A percentile compares a stretch with the other conserved stretches of the same genome.
Conservation (phyloP, 2,888 invertebrate species). For the Prosopocoilus inquinatus region DNA sequence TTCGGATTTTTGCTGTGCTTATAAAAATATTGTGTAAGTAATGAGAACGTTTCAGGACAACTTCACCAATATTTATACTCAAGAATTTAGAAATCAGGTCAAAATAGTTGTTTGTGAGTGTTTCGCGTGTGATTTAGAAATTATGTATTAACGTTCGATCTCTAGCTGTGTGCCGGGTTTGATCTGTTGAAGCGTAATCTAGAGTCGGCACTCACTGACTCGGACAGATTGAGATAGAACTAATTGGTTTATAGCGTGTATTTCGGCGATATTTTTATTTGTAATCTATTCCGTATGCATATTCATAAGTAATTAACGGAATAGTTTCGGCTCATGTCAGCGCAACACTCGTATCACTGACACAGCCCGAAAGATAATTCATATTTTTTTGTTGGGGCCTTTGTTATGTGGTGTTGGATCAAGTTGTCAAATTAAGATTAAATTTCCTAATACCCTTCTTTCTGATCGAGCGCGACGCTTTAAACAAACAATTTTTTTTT, state of each 20-base stretch:
- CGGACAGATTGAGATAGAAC: conserved; percentile 36
- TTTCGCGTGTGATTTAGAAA: no score
- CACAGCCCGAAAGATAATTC: conserved; percentile 22
- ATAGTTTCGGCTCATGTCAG: conserved; percentile 25
- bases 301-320: conserved; percentile 38
- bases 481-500: background rate
- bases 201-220: conserved; percentile 25
- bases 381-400: conserved; percentile 12
- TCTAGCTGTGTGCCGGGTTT: conserved; percentile 5
- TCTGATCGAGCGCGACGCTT: background rate
- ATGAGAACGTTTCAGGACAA: no score
- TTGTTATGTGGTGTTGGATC: conserved; percentile 21
- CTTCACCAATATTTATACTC: no score
- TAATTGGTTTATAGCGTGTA: conserved; percentile 39
- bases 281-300: conserved; percentile 34
- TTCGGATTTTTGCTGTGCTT: no score
- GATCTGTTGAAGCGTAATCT: conserved; percentile 15
- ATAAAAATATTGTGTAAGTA: no score
- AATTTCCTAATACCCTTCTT: conserved; percentile 1
- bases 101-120: no score
- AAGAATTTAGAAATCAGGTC: no score
- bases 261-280: conserved; percentile 38
- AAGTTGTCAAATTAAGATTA: conserved; percentile 24
- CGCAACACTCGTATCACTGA: conserved; percentile 17
- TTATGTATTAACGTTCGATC: no score